Evolutionary conservation across 2,888 invertebrate species (phyloP), one percentile per base, ranked within the genome.

Genomic region (Chaetogeoica ovagalla): DNA sequence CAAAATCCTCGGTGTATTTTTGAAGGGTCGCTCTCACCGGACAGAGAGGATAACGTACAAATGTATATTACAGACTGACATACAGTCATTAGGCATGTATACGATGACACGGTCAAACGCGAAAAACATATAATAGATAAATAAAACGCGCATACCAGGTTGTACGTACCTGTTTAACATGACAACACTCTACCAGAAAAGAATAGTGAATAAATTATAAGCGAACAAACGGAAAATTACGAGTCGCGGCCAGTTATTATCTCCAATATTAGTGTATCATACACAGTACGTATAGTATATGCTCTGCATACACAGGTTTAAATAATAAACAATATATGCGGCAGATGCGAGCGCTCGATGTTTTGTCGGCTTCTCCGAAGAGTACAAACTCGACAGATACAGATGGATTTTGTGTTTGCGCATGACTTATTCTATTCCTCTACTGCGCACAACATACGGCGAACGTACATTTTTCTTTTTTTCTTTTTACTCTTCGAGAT

Each of bases 391-490:
- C 68, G 13, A 43, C 66, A 2, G 37, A 68, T n/a, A 68, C n/a
- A 30, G 75, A 66, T n/a, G 39, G 43, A 39, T 66, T 57, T 57
- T 11, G 43, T 39, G 63, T 74, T 66, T 30, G 59, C 23, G 66
- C 75, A 75, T 68, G 75, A 76, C 68, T 59, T 30, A 43, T 68
- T 75, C 13, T 68, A 13, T 76, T 19, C 65, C 23, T 19, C 6
- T 23, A 55, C n/a, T 57, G 13, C 23, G 23, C 37, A 76, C 66
- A 76, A 76, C 75, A 76, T 76, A 68, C 59, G 75, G 75, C 43
- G 5, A 59, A 30, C 68, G 66, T 30, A 43, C 11, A 43, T 48
- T 13, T 11, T 3, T 11, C 11, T 48, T 48, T 21, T 52, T 63
- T 63, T 63, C 8, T 52, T 63, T 65, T 65, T 37, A 9, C n/a